phyloP scores from a whole-genome alignment of 2,888 invertebrate species.

The Andrena chrysosceles region DNA sequence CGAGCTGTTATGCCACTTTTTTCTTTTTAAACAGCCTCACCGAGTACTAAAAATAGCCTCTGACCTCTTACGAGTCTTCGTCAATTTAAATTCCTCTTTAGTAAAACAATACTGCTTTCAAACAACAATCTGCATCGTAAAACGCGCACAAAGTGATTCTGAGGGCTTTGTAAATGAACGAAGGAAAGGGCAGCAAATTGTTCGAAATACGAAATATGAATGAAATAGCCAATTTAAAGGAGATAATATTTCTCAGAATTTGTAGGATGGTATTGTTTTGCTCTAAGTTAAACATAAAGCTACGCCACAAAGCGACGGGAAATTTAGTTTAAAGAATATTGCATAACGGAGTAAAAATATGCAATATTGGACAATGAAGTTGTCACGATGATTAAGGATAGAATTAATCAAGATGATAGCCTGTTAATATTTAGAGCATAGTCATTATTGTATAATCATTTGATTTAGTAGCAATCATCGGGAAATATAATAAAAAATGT shows the following conservation, averaged over 20 bases:
- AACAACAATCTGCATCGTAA: background rate
- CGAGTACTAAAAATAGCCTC: slow-evolving; percentile 33
- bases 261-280: too few species aligned
- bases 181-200: background rate
- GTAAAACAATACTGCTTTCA: slow-evolving; percentile 14
- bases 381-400: too few species aligned
- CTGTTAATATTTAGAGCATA: too few species aligned
- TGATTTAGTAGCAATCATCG: background rate
- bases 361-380: too few species aligned
- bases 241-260: background rate
- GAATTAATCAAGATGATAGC: too few species aligned
- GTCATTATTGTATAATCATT: too few species aligned
- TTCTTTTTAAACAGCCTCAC: slow-evolving; percentile 31
- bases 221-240: background rate
- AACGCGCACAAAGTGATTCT: background rate
- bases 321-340: background rate
- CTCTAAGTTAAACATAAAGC: too few species aligned
- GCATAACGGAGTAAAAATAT: too few species aligned
- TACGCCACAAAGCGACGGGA: too few species aligned
- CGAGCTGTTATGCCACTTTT: slow-evolving; percentile 25
- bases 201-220: background rate
- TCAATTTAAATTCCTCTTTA: slow-evolving; percentile 26
- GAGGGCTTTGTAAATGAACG: background rate
- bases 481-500: background rate
- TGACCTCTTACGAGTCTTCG: slow-evolving; percentile 23